phyloP scores from a whole-genome alignment of 2,113 vertebrate species.

The Vidua macroura region DNA sequence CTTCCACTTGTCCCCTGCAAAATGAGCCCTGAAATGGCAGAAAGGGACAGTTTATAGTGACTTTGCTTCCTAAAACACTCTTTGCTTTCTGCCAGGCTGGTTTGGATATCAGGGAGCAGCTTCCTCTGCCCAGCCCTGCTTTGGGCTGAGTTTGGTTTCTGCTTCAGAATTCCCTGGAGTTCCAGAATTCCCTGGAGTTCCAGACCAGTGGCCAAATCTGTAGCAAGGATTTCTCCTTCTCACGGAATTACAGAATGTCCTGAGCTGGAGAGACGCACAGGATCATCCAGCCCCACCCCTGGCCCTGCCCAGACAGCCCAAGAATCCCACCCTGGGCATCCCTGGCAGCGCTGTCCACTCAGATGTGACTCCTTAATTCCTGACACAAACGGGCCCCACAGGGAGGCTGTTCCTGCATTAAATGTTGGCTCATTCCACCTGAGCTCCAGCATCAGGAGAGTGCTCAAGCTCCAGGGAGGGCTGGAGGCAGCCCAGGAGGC shows the following conservation, averaged over 20 bases:
- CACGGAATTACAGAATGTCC: not conserved
- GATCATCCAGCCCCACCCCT: fast-evolving
- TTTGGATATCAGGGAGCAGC: not conserved
- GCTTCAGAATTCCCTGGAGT: not conserved
- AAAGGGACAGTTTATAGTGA: not conserved
- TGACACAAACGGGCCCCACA: not conserved
- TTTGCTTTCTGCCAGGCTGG: not conserved
- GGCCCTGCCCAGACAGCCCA: not conserved
- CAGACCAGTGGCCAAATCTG: not conserved
- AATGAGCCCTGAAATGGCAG: not conserved
- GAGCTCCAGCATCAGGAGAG: not conserved
- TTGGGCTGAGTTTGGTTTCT: not conserved
- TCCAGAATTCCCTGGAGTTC: not conserved
- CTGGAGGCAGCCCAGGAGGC: not conserved
- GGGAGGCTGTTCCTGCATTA: not conserved
- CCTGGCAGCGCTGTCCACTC: not conserved
- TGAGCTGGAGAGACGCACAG: not conserved
- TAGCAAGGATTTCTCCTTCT: not conserved
- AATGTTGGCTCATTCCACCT: not conserved
- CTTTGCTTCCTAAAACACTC: not conserved
- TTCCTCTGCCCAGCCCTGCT: not conserved
- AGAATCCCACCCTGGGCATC: not conserved
- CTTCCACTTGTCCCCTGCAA: not conserved
- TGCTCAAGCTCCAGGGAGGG: not conserved
- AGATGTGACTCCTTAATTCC: not conserved